phyloP scores from a whole-genome alignment of 2,113 vertebrate genomes.

The Propithecus coquereli region DNA sequence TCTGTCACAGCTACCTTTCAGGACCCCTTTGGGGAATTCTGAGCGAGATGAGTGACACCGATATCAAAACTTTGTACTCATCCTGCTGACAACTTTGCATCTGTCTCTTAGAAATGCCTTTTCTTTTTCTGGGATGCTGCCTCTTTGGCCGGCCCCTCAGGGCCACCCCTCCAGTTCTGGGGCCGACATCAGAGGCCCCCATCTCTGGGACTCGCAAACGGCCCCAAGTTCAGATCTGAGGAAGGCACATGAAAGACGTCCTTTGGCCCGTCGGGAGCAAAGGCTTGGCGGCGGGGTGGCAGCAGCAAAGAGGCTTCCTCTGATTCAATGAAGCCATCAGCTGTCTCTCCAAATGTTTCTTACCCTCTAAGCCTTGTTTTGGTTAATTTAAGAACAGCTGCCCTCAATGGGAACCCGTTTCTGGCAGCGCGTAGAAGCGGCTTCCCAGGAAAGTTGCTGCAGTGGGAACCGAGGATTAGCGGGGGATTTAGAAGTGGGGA shows the following conservation, averaged over 20 bases:
- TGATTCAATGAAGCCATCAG: neutral
- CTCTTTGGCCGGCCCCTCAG: neutral
- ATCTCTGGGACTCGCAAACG: neutral
- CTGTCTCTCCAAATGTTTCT: neutral
- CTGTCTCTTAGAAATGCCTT: neutral
- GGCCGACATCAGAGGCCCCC: neutral
- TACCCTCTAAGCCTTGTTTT: neutral
- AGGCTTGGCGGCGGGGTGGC: neutral
- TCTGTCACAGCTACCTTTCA: conserved; percentile 25
- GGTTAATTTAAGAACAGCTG: conserved; percentile 24
- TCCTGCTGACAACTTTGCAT: neutral
- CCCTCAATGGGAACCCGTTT: neutral
- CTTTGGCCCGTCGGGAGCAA: neutral
- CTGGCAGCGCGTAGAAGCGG: neutral
- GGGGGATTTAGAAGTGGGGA: neutral
- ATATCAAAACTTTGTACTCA: conserved; percentile 19
- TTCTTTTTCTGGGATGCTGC: neutral
- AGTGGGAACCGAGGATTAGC: neutral
- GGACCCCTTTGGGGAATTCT: conserved; percentile 45
- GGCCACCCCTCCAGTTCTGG: neutral
- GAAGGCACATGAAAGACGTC: neutral
- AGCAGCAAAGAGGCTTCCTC: neutral
- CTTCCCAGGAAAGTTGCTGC: neutral
- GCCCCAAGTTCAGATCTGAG: neutral
- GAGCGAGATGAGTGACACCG: conserved; percentile 7